Evolutionary conservation across 2,113 vertebrate genomes (phyloP), one percentile per base, ranked within the genome.

Genomic region (Thunnus maccoyii): DNA sequence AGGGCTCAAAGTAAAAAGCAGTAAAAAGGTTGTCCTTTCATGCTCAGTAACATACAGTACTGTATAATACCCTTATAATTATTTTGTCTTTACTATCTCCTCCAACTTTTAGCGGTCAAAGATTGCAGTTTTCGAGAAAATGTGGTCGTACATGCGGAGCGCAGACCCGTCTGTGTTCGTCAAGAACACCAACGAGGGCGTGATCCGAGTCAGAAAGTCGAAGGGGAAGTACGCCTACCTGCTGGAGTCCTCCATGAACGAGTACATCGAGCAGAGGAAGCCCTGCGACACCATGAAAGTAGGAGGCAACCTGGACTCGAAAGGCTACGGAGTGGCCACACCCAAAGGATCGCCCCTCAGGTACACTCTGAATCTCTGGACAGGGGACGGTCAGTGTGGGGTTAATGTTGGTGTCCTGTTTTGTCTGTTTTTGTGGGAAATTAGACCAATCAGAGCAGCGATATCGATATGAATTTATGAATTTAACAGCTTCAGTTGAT

Each of bases 261-360:
- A 99, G 90, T 99, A 99, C 91, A 99, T 99, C 14, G 98, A 99
- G 88, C 98, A 99, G 94, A 90, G 98, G 87, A 98, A 97, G 79
- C 98, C 98, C 55, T 99, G 98, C 15, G 98, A 99, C 94, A 99
- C 98, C 93, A 99, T 99, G 98, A 99, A 99, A 83, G 98, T 99
- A 75, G 98, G 98, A 89, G 98, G 98, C 67, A 99, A 99, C 96
- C 96, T 99, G 94, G 98, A 99, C 94, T 99, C 98, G 79, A 99
- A 99, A 88, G 98, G 98, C 91, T 99, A 99, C 89, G 98, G 98
- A 41, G 97, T 99, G 92, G 98, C 98, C 22, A 99, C 98, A 0
- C 98, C 98, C 85, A 99, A 99, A 95, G 97, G 97, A 80, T 99
- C 98, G 0, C 94, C 96, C 0, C 94, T 99, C 91, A 99, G 98